Evolutionary conservation across 2,113 vertebrate genomes (phyloP).

Genomic region (Pachycephala philippinensis): DNA sequence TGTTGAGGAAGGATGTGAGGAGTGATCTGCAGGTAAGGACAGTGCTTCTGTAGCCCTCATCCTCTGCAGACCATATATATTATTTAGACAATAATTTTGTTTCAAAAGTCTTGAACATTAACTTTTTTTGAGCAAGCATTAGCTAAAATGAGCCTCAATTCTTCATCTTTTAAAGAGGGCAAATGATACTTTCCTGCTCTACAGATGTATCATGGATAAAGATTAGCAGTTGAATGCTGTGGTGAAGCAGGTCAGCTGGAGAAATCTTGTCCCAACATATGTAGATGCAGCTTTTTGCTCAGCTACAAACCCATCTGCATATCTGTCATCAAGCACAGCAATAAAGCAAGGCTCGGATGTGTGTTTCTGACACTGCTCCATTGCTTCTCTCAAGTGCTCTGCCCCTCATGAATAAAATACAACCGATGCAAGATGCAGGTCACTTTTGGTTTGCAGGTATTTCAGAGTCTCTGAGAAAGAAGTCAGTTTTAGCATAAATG

Average conservation of each 20-base stretch:
- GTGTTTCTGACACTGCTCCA: background rate
- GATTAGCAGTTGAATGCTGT: background rate
- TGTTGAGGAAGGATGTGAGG: background rate
- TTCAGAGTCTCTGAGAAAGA: background rate
- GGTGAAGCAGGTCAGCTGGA: constrained; percentile 20
- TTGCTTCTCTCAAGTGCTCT: background rate
- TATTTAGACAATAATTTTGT: background rate
- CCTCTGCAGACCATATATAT: background rate
- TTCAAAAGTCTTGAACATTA: background rate
- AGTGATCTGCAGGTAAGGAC: background rate
- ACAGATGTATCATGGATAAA: background rate
- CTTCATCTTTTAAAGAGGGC: background rate
- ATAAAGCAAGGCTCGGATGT: background rate
- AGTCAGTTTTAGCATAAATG: background rate
- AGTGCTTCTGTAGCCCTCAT: background rate
- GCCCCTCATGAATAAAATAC: constrained; percentile 20
- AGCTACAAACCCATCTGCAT: background rate
- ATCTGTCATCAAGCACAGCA: constrained; percentile 4
- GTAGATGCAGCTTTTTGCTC: background rate
- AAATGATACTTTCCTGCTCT: background rate
- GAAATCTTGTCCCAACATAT: background rate
- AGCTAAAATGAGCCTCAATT: background rate
- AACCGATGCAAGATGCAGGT: background rate
- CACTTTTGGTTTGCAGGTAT: constrained; percentile 9
- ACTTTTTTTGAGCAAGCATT: background rate